Conservation (phyloP, 1,140 invertebrate species). For the Pectinophora gossypiella region DNA sequence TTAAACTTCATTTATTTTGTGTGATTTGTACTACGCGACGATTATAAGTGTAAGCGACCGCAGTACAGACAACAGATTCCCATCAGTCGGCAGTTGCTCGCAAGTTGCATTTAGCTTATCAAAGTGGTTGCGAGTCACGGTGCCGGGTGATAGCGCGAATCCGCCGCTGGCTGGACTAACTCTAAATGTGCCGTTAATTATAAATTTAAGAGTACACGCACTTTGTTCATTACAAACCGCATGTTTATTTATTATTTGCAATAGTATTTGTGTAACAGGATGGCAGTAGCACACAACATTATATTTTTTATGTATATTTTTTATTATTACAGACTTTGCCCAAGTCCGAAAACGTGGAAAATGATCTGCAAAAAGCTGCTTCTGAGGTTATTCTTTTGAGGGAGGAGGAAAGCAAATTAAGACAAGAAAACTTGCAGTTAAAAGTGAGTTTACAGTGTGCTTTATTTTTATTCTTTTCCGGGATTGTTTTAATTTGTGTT, state of each 20-base stretch:
- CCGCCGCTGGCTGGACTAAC: too few species aligned
- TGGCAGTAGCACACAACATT: too few species aligned
- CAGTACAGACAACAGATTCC: too few species aligned
- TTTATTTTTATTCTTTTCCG: not conserved
- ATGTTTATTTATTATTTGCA: constrained; percentile 41
- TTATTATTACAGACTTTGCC: constrained; percentile 44
- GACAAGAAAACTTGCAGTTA: constrained; percentile 87
- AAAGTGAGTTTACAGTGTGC: constrained; percentile 77
- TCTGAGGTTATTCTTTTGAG: constrained; percentile 85
- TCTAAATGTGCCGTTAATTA: too few species aligned
- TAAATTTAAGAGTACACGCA: too few species aligned
- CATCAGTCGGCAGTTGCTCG: too few species aligned
- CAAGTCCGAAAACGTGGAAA: constrained; percentile 61
- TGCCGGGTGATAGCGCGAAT: too few species aligned
- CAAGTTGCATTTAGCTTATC: too few species aligned
- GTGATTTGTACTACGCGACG: too few species aligned
- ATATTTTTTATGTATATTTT: constrained; percentile 19
- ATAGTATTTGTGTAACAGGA: constrained; percentile 12
- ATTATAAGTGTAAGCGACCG: too few species aligned
- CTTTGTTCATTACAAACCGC: constrained; percentile 9
- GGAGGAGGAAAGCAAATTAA: constrained; percentile 84
- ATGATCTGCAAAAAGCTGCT: constrained; percentile 80
- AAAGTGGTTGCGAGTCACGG: too few species aligned
- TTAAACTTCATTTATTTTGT: too few species aligned
- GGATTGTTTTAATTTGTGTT: not conserved